These are phyloP conservation scores for Danio choprae DNA, from an alignment of 2,797 vertebrate species.

Conservation along the genomic window DNA sequence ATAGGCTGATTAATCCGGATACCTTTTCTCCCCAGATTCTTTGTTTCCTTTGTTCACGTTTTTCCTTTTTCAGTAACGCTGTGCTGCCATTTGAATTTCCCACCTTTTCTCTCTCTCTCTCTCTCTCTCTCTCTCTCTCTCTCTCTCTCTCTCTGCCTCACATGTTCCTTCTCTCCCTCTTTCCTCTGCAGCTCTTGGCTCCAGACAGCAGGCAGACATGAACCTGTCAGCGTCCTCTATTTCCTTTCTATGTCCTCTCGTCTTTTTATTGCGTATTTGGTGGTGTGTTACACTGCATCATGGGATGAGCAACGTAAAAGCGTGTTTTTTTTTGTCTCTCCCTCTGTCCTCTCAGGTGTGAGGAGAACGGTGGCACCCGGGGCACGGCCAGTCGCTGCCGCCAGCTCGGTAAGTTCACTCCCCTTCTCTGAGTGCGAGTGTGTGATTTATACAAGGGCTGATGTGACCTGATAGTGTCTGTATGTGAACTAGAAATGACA, in stretches of 20 bases:
- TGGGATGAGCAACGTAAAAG: slow-evolving; percentile 11
- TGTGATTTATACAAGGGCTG: slow-evolving; percentile 31
- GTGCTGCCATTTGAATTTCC: slow-evolving; percentile 56
- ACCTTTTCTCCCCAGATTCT: slow-evolving; percentile 40
- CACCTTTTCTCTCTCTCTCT: slow-evolving; percentile 45
- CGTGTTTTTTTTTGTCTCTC: slow-evolving; percentile 19
- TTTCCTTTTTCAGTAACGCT: slow-evolving; percentile 26
- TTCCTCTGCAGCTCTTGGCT: slow-evolving; percentile 75
- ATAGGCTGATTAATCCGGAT: slow-evolving; percentile 41
- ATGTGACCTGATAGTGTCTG: slow-evolving; percentile 14
- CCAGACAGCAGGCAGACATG: slow-evolving; percentile 78
- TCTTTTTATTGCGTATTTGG: background rate
- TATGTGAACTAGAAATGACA: slow-evolving; percentile 23
- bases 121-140: slow-evolving; percentile 24
- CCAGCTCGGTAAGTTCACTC: slow-evolving; percentile 75
- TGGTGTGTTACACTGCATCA: background rate
- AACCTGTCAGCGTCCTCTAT: slow-evolving; percentile 67
- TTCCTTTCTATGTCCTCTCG: slow-evolving; percentile 7
- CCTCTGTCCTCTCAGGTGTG: slow-evolving; percentile 59
- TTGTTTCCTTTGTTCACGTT: slow-evolving; percentile 47
- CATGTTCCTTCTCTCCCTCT: slow-evolving; percentile 23
- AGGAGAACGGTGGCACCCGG: slow-evolving; percentile 73
- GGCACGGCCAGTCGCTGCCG: slow-evolving; percentile 55
- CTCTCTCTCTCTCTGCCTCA: slow-evolving; percentile 36
- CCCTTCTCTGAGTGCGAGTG: slow-evolving; percentile 56